Evolutionary conservation across 2,888 invertebrate genomes (phyloP).

Genomic region (Thyatira batis): DNA sequence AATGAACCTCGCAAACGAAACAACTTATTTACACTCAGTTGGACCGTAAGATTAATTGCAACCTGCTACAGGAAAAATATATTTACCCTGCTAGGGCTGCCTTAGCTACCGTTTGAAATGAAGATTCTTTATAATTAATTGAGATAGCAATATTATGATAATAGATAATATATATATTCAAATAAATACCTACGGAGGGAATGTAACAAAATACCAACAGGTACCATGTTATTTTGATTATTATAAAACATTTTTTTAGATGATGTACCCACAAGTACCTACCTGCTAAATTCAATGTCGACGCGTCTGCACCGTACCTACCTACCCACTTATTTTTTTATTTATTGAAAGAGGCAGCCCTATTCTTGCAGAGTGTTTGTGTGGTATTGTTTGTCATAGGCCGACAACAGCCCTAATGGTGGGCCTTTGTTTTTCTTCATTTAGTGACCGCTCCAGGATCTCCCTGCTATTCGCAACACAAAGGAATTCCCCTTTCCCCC

Average conservation of each 20-base stretch:
- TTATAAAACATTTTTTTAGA: no score
- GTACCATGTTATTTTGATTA: no score
- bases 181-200: no score
- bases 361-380: conserved; percentile 23
- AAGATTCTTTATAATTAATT: conserved; percentile 14
- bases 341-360: conserved; percentile 27
- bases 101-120: conserved; percentile 9
- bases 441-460: conserved; percentile 47
- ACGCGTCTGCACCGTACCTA: background rate
- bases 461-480: conserved; percentile 45
- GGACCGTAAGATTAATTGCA: conserved; percentile 53
- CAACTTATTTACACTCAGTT: conserved; percentile 48
- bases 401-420: conserved; percentile 56
- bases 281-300: conserved; percentile 5
- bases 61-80: conserved; percentile 45
- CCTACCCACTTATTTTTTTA: background rate
- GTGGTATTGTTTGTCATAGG: conserved; percentile 55
- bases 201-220: no score
- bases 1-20: conserved; percentile 20
- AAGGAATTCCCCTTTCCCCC: conserved; percentile 45
- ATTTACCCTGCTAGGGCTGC: conserved; percentile 40
- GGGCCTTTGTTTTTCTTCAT: conserved; percentile 70
- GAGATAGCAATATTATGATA: no score
- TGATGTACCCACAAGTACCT: background rate
- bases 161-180: no score